Evolutionary conservation across 2,797 vertebrate genomes (phyloP), one percentile per base, ranked within the genome.

Genomic region (Chelon labrosus): DNA sequence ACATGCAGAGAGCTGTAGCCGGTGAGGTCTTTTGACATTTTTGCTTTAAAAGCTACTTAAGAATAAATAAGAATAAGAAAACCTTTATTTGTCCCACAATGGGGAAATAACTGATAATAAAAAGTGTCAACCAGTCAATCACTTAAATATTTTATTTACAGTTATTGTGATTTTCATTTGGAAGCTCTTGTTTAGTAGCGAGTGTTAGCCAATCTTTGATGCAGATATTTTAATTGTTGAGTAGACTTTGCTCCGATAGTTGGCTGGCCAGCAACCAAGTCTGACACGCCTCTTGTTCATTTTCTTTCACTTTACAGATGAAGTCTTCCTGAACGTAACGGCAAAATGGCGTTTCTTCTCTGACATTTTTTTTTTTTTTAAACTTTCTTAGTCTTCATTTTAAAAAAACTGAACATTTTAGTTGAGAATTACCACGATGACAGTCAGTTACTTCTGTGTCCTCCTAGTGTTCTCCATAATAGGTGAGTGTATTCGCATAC

Each of bases 401-500:
- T 35, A 4, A 17, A 37, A 27, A 61, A 55, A 37, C n/a, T 77
- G 79, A 47, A 64, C 57, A 37, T 65, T 79, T 76, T 20, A 13
- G 61, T 70, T 54, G 72, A 64, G 50, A 54, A 41, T 68, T 38
- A 42, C 22, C 83, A 89, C 77, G 42, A 94, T 95, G 94, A 85
- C 83, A 27, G 50, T 79, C 70, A 39, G 75, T 17, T 66, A 56
- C 46, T 7, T 92, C 53, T 75, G 39, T 27, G 49, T 82, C n/a
- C 79, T 93, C 10, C 61, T 89, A 55, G n/a, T 93, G 73, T 87
- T 92, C 63, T 81, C 63, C 70, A 57, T 94, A 77, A 77, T 88
- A 85, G 91, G 95, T 94, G 51, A 89, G 92, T 87, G 31, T 38
- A 16, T 31, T 8, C 41, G n/a, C 17, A 0, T 39, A 6, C 1